Evolutionary conservation across 2,888 invertebrate genomes (phyloP).

Genomic region (Tupiocoris notatus): DNA sequence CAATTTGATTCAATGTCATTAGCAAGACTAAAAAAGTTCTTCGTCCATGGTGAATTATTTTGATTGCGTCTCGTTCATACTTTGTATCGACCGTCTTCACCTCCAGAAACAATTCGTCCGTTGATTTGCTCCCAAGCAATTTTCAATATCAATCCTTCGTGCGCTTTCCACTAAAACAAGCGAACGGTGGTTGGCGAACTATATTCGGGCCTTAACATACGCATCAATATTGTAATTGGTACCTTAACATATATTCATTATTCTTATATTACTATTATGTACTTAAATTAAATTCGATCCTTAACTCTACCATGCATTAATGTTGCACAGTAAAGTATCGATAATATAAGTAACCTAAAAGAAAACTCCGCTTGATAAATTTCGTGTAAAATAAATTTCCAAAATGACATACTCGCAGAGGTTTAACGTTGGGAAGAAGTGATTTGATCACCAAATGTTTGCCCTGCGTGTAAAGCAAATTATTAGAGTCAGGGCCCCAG

Average conservation of each 20-base stretch:
- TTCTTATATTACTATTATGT: no score
- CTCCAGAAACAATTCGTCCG: constrained; percentile 62
- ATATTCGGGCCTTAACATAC: no score
- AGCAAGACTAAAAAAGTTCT: no score
- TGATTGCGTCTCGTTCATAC: no score
- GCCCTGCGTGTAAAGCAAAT: constrained; percentile 60
- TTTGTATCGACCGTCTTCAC: constrained; percentile 78
- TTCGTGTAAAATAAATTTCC: not conserved
- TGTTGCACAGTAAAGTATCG: not conserved
- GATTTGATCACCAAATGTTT: constrained; percentile 62
- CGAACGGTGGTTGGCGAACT: no score
- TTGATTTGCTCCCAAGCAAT: constrained; percentile 63
- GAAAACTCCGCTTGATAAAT: not conserved
- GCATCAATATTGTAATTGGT: no score
- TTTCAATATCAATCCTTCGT: constrained; percentile 84
- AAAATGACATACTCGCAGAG: constrained; percentile 56
- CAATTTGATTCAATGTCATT: no score
- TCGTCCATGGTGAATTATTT: no score
- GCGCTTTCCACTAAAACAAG: constrained; percentile 81
- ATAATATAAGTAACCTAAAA: not conserved
- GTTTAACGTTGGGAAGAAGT: constrained; percentile 59
- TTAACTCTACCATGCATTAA: not conserved
- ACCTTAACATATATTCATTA: no score
- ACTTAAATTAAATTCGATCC: no score
- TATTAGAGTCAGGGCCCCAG: constrained; percentile 65